These are phyloP conservation scores for Malthinus flaveolus DNA, from an alignment of 2,888 invertebrate genomes.

Conservation along the genomic window DNA sequence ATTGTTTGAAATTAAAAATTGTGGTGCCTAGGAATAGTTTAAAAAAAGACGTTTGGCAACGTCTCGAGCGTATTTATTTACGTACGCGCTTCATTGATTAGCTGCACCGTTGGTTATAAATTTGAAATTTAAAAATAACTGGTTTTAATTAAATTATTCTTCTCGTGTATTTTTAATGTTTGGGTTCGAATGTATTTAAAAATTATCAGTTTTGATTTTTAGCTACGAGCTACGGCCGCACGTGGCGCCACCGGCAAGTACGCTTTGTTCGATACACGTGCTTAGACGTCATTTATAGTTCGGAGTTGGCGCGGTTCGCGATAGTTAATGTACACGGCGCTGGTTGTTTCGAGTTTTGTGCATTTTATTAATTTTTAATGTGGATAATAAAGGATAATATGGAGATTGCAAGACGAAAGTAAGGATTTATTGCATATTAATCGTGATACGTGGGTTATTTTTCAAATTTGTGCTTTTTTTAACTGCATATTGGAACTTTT, in stretches of 20 bases:
- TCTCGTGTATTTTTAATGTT: background rate
- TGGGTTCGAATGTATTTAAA: background rate
- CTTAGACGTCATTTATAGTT: constrained; percentile 28
- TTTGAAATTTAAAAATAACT: too few relatives aligned
- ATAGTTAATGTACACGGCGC: constrained; percentile 12
- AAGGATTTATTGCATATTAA: constrained; percentile 29
- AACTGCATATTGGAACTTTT: constrained; percentile 10
- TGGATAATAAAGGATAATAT: constrained; percentile 23
- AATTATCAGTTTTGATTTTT: background rate
- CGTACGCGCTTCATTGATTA: too few relatives aligned
- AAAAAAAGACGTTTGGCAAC: too few relatives aligned
- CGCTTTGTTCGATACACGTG: constrained; percentile 37
- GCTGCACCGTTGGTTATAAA: too few relatives aligned
- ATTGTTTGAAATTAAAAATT: too few relatives aligned
- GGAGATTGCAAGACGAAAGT: constrained; percentile 38
- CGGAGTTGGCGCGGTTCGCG: constrained; percentile 29
- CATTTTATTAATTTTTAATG: constrained; percentile 26
- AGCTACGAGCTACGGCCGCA: background rate
- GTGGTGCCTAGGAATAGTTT: too few relatives aligned
- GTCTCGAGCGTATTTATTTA: too few relatives aligned
- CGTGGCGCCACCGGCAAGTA: constrained; percentile 20
- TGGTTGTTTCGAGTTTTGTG: constrained; percentile 22
- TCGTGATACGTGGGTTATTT: background rate
- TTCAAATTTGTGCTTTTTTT: background rate
- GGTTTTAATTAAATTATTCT: too few relatives aligned